Evolutionary conservation across 1,140 invertebrate species (phyloP).

Genomic region (Drosophila gunungcola): DNA sequence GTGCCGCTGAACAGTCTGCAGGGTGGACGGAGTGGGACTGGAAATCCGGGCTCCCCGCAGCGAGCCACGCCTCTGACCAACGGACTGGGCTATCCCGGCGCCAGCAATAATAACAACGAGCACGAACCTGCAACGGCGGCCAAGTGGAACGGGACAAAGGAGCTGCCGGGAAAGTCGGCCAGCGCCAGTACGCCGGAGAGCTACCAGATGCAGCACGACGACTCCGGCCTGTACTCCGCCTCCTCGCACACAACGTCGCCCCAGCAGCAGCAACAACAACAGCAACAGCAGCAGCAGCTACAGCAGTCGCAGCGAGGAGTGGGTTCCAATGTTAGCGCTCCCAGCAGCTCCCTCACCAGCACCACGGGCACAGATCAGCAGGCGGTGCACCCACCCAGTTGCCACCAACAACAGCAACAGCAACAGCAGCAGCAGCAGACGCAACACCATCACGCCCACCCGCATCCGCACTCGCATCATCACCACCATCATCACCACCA

Average conservation of each 20-base stretch:
- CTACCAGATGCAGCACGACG: constrained; percentile 78
- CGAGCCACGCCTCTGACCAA: constrained; percentile 71
- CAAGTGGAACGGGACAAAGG: constrained; percentile 80
- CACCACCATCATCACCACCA: constrained; percentile 51
- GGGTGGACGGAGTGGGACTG: constrained; percentile 64
- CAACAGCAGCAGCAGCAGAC: constrained; percentile 46
- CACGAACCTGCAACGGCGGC: constrained; percentile 50
- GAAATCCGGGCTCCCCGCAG: constrained; percentile 69
- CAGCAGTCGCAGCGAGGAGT: constrained; percentile 62
- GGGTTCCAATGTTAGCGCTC: constrained; percentile 63
- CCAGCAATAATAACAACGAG: constrained; percentile 70
- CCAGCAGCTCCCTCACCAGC: constrained; percentile 60
- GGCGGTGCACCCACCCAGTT: constrained; percentile 56
- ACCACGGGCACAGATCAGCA: constrained; percentile 53
- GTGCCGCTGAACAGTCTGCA: constrained; percentile 64
- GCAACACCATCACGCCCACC: constrained; percentile 55
- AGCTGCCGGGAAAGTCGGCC: constrained; percentile 60
- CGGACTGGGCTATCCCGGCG: constrained; percentile 61
- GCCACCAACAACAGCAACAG: constrained; percentile 54
- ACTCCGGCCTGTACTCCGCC: constrained; percentile 79
- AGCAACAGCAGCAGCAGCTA: constrained; percentile 37
- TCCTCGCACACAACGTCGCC: constrained; percentile 82
- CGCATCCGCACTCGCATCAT: constrained; percentile 58
- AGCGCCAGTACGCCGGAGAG: constrained; percentile 71
- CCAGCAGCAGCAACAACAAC: constrained; percentile 69